Evolutionary conservation across 2,113 vertebrate genomes (phyloP), one percentile per base, ranked within the genome.

Genomic region (Monarcha castaneiventris): DNA sequence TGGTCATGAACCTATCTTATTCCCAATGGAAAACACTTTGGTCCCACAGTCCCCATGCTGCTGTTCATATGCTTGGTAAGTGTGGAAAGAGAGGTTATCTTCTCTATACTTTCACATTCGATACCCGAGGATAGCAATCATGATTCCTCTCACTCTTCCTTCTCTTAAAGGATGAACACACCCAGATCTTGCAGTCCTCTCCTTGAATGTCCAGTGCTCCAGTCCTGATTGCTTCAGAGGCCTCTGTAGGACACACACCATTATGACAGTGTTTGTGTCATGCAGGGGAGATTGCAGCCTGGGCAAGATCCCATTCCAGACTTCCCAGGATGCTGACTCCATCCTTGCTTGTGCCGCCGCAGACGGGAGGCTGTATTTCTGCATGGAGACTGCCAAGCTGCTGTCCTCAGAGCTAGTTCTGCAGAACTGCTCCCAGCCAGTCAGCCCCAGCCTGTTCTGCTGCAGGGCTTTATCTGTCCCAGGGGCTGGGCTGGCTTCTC

Each of bases 371-470:
- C 12, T 27, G 13, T 2, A 1, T 10, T 64, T 5, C 13, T 62
- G 11, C 13, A 13, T 0, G 1, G 10, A 3, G 3, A 0, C 5
- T 37, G 11, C 5, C 7, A 25, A 10, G 1, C 7, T 35, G 11
- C 10, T 22, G 2, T 44, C 8, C 3, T 61, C 59, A 29, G 37
- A 44, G 8, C 0, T 12, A 10, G 5, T 20, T 54, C 13, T 67
- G 19, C 25, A 56, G 44, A 61, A 5, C 7, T 64, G 11, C 6
- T 64, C 10, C 10, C 44, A 59, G 10, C 0, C n/a, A 44, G 7
- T 4, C 16, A 26, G 6, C 3, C 3, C 2, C 19, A 78, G 1
- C 4, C 18, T 20, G 9, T 48, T 46, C 10, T 61, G 30, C 16
- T n/a, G 11, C 33, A 35, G 12, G 12, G 8, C 12, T 72, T 79